Conservation (phyloP, 2,797 vertebrate genomes). For the Thalassophryne amazonica region DNA sequence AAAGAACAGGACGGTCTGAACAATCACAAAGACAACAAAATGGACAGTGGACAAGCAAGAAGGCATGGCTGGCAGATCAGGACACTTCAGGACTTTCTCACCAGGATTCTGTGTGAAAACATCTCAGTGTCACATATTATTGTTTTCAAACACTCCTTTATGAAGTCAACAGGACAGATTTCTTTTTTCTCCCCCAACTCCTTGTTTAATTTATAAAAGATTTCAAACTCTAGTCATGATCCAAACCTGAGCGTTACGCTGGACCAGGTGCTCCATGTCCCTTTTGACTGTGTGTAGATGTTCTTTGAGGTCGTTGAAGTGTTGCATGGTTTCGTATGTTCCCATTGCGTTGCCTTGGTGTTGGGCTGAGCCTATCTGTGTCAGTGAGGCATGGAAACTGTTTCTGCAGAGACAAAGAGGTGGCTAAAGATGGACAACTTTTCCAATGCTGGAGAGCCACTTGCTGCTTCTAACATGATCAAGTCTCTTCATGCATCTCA, state of each 20-base stretch:
- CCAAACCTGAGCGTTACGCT: constrained; percentile 72
- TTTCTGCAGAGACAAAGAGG: constrained; percentile 70
- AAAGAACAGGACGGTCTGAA: constrained; percentile 90
- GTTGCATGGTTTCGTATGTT: constrained; percentile 88
- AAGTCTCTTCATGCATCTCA: too few relatives aligned
- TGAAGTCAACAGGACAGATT: too few relatives aligned
- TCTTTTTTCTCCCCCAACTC: too few relatives aligned
- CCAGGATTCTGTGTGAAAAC: constrained; percentile 71
- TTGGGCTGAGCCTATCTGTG: constrained; percentile 77
- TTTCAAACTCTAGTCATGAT: not conserved
- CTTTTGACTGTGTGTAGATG: constrained; percentile 91
- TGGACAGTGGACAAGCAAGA: constrained; percentile 90
- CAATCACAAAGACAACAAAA: constrained; percentile 86
- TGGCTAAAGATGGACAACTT: too few relatives aligned
- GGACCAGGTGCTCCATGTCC: constrained; percentile 86
- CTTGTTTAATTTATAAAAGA: not conserved
- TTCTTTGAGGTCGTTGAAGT: constrained; percentile 97
- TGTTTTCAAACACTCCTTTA: too few relatives aligned
- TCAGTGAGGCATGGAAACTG: constrained; percentile 82
- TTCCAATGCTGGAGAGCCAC: too few relatives aligned
- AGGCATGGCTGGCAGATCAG: constrained; percentile 86
- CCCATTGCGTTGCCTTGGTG: constrained; percentile 75
- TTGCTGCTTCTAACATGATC: too few relatives aligned
- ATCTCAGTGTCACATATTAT: too few relatives aligned
- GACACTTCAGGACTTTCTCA: constrained; percentile 86